Evolutionary conservation across 2,797 vertebrate species (phyloP).

Genomic region (Danio jaintianensis): DNA sequence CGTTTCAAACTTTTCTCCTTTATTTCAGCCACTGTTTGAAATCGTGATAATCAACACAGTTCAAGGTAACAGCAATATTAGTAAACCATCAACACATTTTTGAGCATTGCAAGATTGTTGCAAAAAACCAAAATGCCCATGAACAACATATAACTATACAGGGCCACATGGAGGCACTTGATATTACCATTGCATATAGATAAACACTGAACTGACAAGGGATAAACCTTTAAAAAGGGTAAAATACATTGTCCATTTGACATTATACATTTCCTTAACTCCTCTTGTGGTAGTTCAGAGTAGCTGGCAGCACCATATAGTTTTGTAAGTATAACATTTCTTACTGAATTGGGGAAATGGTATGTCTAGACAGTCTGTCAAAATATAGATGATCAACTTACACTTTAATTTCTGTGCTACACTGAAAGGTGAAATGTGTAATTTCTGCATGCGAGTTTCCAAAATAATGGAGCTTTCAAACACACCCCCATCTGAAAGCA

Average conservation of each 20-base stretch:
- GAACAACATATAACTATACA: constrained; percentile 64
- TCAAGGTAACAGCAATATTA: constrained; percentile 46
- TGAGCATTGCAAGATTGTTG: constrained; percentile 66
- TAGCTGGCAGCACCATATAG: constrained; percentile 67
- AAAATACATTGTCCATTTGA: constrained; percentile 67
- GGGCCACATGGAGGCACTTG: constrained; percentile 71
- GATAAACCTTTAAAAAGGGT: constrained; percentile 66
- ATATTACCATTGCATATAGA: constrained; percentile 64
- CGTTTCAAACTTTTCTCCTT: constrained; percentile 61
- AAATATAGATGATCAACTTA: not conserved
- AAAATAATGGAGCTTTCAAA: not conserved
- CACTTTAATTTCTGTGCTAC: not conserved
- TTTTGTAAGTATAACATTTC: constrained; percentile 59
- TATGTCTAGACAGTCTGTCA: constrained; percentile 68
- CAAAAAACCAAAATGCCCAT: constrained; percentile 58
- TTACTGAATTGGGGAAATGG: constrained; percentile 61
- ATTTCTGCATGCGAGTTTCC: not conserved
- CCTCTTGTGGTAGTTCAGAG: constrained; percentile 57
- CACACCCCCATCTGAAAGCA: not conserved
- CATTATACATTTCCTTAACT: constrained; percentile 68
- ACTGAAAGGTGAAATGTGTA: not conserved
- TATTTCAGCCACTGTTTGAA: constrained; percentile 80
- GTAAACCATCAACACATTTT: constrained; percentile 64
- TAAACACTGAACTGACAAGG: constrained; percentile 66
- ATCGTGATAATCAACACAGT: constrained; percentile 73